phyloP scores from a whole-genome alignment of 2,888 invertebrate genomes.

The Ormyrus rosae region DNA sequence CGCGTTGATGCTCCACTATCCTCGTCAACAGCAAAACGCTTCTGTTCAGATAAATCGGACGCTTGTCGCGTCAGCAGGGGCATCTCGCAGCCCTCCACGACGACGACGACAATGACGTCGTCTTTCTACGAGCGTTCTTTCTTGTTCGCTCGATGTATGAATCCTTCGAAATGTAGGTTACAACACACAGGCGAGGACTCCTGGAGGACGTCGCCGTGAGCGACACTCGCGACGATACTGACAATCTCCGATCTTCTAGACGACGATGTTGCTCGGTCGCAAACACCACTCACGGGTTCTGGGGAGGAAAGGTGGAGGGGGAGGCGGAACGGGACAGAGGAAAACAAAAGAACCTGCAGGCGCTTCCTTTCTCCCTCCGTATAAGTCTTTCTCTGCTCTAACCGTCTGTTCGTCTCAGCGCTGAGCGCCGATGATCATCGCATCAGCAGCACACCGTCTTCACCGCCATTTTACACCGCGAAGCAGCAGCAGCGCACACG shows the following conservation, averaged over 20 bases:
- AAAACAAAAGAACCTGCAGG: conserved; percentile 1
- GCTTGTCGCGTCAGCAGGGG: conserved; percentile 48
- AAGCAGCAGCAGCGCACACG: conserved; percentile 61
- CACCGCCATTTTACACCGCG: too few relatives aligned
- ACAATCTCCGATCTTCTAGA: not conserved
- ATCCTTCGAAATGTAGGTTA: too few relatives aligned
- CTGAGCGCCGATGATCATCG: conserved; percentile 31
- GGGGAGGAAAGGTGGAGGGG: too few relatives aligned
- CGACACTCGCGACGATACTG: not conserved
- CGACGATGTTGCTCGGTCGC: too few relatives aligned
- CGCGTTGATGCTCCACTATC: conserved; percentile 39
- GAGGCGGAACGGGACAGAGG: not conserved
- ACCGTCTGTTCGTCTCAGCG: conserved; percentile 2
- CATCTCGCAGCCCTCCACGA: conserved; percentile 49
- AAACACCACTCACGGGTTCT: too few relatives aligned
- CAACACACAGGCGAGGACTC: not conserved
- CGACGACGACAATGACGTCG: not conserved
- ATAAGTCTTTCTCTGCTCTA: too few relatives aligned
- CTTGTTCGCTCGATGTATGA: conserved; percentile 1
- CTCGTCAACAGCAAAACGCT: conserved; percentile 9
- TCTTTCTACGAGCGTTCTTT: not conserved
- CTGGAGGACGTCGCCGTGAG: not conserved
- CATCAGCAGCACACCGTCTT: too few relatives aligned
- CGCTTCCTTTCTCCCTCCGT: not conserved
- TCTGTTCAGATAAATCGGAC: conserved; percentile 39